These are phyloP conservation scores for Botia almorhae DNA, from an alignment of 2,797 vertebrate species.

Conservation along the genomic window DNA sequence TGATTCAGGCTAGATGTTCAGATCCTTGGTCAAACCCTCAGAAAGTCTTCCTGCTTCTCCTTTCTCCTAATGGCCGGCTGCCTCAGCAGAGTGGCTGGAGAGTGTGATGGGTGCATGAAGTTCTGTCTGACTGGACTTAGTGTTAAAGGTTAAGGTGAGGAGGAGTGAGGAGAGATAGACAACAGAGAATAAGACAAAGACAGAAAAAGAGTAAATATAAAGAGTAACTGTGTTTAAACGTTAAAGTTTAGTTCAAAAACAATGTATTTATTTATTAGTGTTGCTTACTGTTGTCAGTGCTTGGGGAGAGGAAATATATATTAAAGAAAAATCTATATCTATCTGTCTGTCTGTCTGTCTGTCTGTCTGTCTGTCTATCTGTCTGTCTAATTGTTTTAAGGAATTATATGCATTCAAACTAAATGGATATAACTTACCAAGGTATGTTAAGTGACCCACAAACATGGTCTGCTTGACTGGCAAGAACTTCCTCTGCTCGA, in stretches of 20 bases:
- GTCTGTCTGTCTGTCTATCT: too few relatives aligned
- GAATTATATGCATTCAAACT: too few relatives aligned
- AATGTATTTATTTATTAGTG: not conserved
- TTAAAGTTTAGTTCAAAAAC: not conserved
- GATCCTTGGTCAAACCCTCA: not conserved
- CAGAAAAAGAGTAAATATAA: not conserved
- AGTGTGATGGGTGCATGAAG: constrained; percentile 22
- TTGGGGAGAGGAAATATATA: not conserved
- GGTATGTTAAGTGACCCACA: constrained; percentile 10
- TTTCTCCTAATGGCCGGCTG: constrained; percentile 7
- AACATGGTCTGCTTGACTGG: not conserved
- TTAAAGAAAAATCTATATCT: too few relatives aligned
- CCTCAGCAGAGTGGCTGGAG: constrained; percentile 18
- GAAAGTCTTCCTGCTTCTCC: constrained; percentile 17
- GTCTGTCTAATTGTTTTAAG: too few relatives aligned
- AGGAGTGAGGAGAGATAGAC: not conserved
- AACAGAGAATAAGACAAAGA: not conserved
- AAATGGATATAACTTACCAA: too few relatives aligned
- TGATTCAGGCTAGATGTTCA: constrained; percentile 8
- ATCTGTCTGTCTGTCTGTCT: too few relatives aligned
- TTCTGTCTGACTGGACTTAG: constrained; percentile 19
- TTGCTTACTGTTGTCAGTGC: not conserved
- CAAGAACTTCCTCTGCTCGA: not conserved
- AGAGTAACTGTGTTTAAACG: not conserved
- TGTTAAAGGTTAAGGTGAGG: constrained; percentile 29